Evolutionary conservation across 2,888 invertebrate species (phyloP), one percentile per base, ranked within the genome.

Genomic region (Cephus pygmeus): DNA sequence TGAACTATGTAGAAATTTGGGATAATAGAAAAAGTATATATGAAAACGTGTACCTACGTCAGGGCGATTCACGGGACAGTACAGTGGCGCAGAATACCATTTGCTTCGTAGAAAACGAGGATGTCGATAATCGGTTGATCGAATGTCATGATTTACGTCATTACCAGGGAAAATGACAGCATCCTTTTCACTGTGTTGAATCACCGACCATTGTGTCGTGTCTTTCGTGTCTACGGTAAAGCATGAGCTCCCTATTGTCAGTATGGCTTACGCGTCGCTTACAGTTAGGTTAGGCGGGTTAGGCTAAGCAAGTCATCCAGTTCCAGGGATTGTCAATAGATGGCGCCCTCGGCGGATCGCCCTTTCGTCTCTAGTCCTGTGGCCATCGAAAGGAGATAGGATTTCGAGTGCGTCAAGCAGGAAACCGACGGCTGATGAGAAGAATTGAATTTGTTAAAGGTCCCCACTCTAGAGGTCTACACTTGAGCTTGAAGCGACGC

Each of bases 401-500:
- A 31, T 71, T 71, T 33, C 33, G 12, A 34, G 33, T 23, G 71
- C 33, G 33, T 31, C 71, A 34, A 75, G 73, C 76, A 75, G 78
- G 36, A 80, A 80, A 82, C 73, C 73, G 75, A 71, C 77, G 75
- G 79, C 77, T 78, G 73, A 75, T 74, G 75, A 80, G 75, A 56
- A 71, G 79, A 78, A 80, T 81, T 71, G 71, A 79, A 81, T 81
- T 77, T 68, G 71, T 81, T 79, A 76, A 76, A 76, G 74, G 68
- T 36, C 75, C 75, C 73, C 75, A 34, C 75, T 69, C 71, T 35
- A 77, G 40, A 74, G 75, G 76, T 78, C 75, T 82, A 85, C 82
- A 82, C 82, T 84, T 79, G 85, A 85, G 87, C 85, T 83, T 83
- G 87, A 86, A 83, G 82, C 78, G 81, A 77, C 81, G 80, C 82